Conservation (phyloP, 2,888 invertebrate genomes). For the Lepetodrilus schrolli region DNA sequence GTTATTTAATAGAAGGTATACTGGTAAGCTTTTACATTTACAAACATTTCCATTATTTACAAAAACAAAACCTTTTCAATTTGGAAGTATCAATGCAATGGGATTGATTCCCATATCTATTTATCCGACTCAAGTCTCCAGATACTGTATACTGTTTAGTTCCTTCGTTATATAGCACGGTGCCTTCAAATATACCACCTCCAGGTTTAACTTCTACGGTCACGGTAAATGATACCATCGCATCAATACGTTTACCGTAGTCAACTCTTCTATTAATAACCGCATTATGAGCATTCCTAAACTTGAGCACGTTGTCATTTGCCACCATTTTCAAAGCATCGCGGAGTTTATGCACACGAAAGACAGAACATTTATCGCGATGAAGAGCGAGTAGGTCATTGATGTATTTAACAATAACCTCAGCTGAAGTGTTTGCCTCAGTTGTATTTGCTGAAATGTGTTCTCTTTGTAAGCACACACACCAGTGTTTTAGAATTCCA, state of each 20-base stretch:
- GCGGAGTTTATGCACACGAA: not conserved
- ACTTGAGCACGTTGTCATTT: not conserved
- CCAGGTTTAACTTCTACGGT: conserved; percentile 20
- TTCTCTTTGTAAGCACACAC: conserved; percentile 22
- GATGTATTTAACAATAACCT: not conserved
- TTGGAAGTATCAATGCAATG: not conserved
- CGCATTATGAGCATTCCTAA: not conserved
- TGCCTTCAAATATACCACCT: conserved; percentile 18
- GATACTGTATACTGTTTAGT: not conserved
- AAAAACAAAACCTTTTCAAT: not conserved
- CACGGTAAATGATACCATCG: not conserved
- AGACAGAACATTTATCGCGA: not conserved
- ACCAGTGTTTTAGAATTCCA: conserved; percentile 82
- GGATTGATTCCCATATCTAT: not conserved
- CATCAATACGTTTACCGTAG: not conserved
- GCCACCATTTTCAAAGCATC: not conserved
- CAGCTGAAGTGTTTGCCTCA: not conserved
- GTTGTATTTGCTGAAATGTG: not conserved
- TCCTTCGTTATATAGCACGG: not conserved
- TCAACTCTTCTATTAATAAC: not conserved
- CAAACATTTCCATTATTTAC: too few relatives aligned
- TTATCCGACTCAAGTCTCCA: not conserved
- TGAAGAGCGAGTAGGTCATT: not conserved
- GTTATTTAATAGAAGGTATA: too few relatives aligned
- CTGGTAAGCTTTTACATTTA: too few relatives aligned